Evolutionary conservation across 1,140 invertebrate genomes (phyloP), one percentile per base, ranked within the genome.

Genomic region (Magallana ariakensis): DNA sequence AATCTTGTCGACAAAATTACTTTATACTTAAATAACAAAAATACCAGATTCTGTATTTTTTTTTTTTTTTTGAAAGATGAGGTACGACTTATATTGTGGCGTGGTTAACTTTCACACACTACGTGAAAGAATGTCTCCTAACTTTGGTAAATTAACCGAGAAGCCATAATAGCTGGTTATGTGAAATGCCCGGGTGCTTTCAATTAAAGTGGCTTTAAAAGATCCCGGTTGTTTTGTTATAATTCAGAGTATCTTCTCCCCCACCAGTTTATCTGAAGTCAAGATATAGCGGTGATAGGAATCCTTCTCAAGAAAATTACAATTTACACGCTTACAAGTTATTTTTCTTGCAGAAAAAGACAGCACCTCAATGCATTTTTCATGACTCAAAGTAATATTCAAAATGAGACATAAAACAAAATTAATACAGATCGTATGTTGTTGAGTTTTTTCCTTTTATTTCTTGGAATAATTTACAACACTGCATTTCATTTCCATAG

Each of bases 151-250:
- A 75, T 75, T 75, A 75, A 75, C 66, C 66, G 66, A 19, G 66
- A 75, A 75, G 66, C 66, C 33, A 26, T 75, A 75, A 33, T 26
- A 26, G 66, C 22, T 75, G 33, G 66, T 75, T 75, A 75, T 75
- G 66, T 75, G 66, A 75, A 75, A 75, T 75, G 66, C 66, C 66
- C 66, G 66, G 66, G 22, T 75, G 66, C 22, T 75, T 75, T 75
- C 66, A 75, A 75, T 75, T 75, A 75, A 15, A 75, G 66, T 10
- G 66, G 66, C 66, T 75, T 75, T 75, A 75, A 75, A 75, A 11
- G 22, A 33, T 26, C 58, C 7, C 6, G 58, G n/a, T n/a, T 19
- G 22, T 75, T 75, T 75, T 75, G 22, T 75, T 75, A 26, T 75
- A 75, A 75, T 75, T 26, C 22, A 75, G 9, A 26, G 10, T 75